Evolutionary conservation across 2,888 invertebrate genomes (phyloP), one percentile per base, ranked within the genome.

Genomic region (Ernsta delagoae): DNA sequence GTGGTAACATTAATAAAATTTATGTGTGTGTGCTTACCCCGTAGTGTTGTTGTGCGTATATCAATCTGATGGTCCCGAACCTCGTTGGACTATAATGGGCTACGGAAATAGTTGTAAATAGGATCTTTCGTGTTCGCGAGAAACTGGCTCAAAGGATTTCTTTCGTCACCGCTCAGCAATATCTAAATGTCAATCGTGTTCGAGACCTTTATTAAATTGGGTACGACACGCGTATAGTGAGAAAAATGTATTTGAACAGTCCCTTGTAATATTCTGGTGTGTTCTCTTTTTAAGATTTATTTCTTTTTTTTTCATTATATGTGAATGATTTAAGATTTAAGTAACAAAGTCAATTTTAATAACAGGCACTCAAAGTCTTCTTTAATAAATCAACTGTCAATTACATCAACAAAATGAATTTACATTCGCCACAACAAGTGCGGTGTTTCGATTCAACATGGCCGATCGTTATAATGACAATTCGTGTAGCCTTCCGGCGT

Each of bases 1-100:
- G 81, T 78, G 82, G 80, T 75, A 76, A 81, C 86, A 85, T 86
- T 85, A 84, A 83, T 77, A 81, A 84, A 85, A 86, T 86, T 85
- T 86, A 86, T 86, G 80, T 74, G 71, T 81, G 78, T 80, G 75
- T 78, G 81, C 59, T 69, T 69, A 59, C 62, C 73, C 73, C 72
- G 78, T 80, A 74, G 63, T 70, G 72, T 69, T 59, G 68, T 69
- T 62, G 59, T 69, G 68, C 62, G 59, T 63, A 63, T 73, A 75
- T 75, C 75, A 75, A 72, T 74, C 70, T 75, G 71, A 73, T 71
- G 53, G 56, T 63, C 63, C 41, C 68, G 59, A 31, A 43, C 57
- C 62, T 50, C 31, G 67, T 67, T 67, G 67, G 63, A 57, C 62
- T 41, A 50, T 69, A 62, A 69, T 62, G 63, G 60, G 62, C 61